A percentile compares a stretch with the other conserved stretches of the same genome.
Conservation (phyloP, 37 sponge, comb jelly and placozoan species). For the Petrosia ficiformis region DNA sequence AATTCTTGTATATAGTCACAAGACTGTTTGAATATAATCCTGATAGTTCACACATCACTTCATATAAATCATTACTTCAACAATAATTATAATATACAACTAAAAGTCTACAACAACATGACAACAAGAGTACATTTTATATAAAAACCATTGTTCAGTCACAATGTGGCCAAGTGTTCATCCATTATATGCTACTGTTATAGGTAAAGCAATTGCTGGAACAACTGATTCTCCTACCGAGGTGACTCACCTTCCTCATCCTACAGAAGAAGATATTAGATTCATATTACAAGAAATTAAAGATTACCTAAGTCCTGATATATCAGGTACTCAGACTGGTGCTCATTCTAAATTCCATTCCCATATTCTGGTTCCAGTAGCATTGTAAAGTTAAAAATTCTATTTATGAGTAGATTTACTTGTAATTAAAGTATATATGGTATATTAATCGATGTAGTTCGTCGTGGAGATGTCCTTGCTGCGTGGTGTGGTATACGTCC, state of each 20-base stretch:
- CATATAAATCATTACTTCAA: no score
- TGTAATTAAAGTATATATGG: not conserved
- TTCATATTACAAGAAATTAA: constrained; percentile 94
- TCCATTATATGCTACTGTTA: no score
- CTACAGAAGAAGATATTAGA: constrained; percentile 86
- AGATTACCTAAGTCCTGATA: constrained; percentile 82
- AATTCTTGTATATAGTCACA: no score
- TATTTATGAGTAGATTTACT: not conserved
- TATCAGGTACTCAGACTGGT: constrained; percentile 49
- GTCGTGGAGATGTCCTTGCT: constrained; percentile 96
- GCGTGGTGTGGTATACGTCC: constrained; percentile 99
- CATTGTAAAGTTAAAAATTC: not conserved
- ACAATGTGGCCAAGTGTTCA: no score
- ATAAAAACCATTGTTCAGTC: no score
- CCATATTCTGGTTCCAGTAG: not conserved
- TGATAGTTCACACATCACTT: no score
- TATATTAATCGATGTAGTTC: constrained; percentile 43
- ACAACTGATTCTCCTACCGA: constrained; percentile 92
- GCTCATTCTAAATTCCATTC: not conserved
- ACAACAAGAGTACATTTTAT: no score
- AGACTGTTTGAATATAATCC: no score
- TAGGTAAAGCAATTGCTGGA: constrained; percentile 84
- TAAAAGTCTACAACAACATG: no score
- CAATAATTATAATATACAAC: no score
- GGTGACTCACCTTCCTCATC: constrained; percentile 79